Evolutionary conservation across 2,797 vertebrate genomes (phyloP).

Genomic region (Coregonus suidteri): DNA sequence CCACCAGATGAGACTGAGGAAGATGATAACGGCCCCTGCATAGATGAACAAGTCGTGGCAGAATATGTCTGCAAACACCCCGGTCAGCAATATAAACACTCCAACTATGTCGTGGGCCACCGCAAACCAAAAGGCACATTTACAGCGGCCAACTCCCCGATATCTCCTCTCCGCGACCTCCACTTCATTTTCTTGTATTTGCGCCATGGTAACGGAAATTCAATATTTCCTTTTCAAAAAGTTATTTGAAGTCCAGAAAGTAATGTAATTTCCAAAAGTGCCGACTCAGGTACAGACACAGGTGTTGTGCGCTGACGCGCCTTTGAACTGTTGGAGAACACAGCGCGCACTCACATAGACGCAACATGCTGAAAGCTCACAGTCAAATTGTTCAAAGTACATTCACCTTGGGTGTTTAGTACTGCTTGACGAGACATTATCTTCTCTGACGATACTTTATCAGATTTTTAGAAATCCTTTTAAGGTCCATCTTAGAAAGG

Average conservation of each 20-base stretch:
- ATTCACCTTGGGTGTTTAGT: constrained; percentile 46
- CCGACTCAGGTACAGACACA: not conserved
- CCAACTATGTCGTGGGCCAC: constrained; percentile 85
- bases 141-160: constrained; percentile 82
- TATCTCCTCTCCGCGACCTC: constrained; percentile 54
- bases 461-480: constrained; percentile 9
- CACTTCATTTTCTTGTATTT: constrained; percentile 38
- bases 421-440: constrained; percentile 35
- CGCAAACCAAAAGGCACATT: constrained; percentile 88
- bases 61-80: constrained; percentile 80
- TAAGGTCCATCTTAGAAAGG: not conserved
- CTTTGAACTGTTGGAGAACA: not conserved
- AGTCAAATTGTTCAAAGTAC: constrained; percentile 63
- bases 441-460: constrained; percentile 19
- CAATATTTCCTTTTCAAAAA: not conserved
- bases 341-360: not conserved
- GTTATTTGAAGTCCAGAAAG: not conserved
- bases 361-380: constrained; percentile 9
- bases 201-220: constrained; percentile 44
- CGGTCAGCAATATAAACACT: constrained; percentile 78
- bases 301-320: not conserved
- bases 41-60: constrained; percentile 90
- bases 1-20: constrained; percentile 95
- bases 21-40: constrained; percentile 84
- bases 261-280: not conserved